Percentiles rank a stretch among this genome's conserved stretches.
Evolutionary conservation across 2,113 vertebrate genomes (phyloP).

Genomic region (Ictalurus punctatus): DNA sequence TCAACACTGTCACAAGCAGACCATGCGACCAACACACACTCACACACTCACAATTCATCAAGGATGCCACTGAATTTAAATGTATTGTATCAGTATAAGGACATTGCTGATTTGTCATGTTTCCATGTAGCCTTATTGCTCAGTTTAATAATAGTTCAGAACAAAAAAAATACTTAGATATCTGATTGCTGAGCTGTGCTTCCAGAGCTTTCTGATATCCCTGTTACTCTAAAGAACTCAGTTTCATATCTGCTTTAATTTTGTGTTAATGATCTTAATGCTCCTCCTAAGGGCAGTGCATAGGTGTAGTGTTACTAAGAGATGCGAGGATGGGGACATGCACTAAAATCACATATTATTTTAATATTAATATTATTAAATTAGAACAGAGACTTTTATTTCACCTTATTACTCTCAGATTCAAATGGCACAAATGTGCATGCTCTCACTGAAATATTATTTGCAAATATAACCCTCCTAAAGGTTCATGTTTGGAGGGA

Average conservation of each 20-base stretch:
- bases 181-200: background rate
- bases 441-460: background rate
- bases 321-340: background rate
- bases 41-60: background rate
- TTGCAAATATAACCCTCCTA: background rate
- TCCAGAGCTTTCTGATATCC: slow-evolving; percentile 45
- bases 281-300: background rate
- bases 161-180: too few species aligned
- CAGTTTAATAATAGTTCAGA: background rate
- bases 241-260: slow-evolving; percentile 80
- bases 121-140: background rate
- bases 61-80: background rate
- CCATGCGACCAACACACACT: slow-evolving; percentile 10
- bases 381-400: background rate
- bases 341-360: background rate
- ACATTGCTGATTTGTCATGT: background rate
- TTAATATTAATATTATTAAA: background rate
- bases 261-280: slow-evolving; percentile 85
- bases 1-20: slow-evolving; percentile 25
- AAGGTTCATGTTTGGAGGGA: background rate
- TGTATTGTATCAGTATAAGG: background rate
- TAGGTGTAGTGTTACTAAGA: background rate
- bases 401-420: background rate
- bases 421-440: background rate
- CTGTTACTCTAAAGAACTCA: slow-evolving; percentile 66